Evolutionary conservation across 92 coral and sea anemone species (phyloP), one percentile per base, ranked within the genome.

Genomic region (Porites lobata): DNA sequence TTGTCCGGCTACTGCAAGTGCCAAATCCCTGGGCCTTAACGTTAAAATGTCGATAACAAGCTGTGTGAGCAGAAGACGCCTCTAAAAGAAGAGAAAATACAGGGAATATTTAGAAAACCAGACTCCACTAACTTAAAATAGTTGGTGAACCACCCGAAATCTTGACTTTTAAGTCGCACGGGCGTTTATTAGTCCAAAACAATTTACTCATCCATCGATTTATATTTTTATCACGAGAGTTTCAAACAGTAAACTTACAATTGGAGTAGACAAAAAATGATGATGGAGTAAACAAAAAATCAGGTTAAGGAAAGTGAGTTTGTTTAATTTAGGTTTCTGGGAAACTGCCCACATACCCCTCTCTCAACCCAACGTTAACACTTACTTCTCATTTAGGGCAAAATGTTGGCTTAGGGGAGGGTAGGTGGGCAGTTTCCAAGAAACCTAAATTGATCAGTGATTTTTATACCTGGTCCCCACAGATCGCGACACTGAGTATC

Each of bases 401-500:
- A 29, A 29, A 29, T 29, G 0, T 2, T 29, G 32, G 32, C 32
- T 2, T 29, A 29, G 32, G 32, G 32, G 3, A 29, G 32, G 32
- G 32, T 29, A 29, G 32, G 32, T 29, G 32, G 32, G 32, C 32
- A 29, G 32, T 29, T 29, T 29, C 32, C 32, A 2, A 29, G 32
- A 29, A 29, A 29, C 32, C 32, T 29, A 0, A 29, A 29, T 29
- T 29, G 32, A 29, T 29, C 32, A 29, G 5, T 9, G 12, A 0
- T 12, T 8, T 11, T 19, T 70, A 6, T 92, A 92, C 96, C 86
- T 79, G 92, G 76, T n/a, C 94, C 94, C 92, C 91, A 87, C 18
- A 87, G 50, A 66, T 83, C 91, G 63, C 86, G 88, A 61, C 96
- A 94, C 53, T 94, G 95, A 3, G 82, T 86, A 50, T 90, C 84